Evolutionary conservation across 2,888 invertebrate genomes (phyloP).

Genomic region (Molanna angustata): DNA sequence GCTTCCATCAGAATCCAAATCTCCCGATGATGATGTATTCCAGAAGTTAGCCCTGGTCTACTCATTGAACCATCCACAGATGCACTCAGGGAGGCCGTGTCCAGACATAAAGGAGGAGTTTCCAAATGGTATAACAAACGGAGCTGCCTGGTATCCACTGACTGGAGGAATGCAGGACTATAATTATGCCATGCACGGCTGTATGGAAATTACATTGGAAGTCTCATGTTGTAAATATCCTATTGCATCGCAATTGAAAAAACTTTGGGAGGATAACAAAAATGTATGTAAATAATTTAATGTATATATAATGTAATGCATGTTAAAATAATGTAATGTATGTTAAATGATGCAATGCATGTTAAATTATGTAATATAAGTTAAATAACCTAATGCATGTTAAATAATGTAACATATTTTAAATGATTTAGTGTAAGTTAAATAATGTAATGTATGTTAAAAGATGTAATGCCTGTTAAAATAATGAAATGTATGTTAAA

Average conservation of each 20-base stretch:
- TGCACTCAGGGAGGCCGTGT: slow-evolving; percentile 54
- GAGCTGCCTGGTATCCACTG: slow-evolving; percentile 61
- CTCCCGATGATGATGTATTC: slow-evolving; percentile 67
- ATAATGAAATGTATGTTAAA: background rate
- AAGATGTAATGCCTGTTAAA: background rate
- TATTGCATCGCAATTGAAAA: slow-evolving; percentile 44
- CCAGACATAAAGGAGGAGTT: slow-evolving; percentile 37
- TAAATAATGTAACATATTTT: background rate
- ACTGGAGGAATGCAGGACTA: slow-evolving; percentile 66
- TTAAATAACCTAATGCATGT: background rate
- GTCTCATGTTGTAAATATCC: slow-evolving; percentile 69
- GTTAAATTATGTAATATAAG: background rate
- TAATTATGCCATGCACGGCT: slow-evolving; percentile 63
- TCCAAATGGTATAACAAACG: slow-evolving; percentile 61
- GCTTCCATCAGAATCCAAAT: slow-evolving; percentile 43
- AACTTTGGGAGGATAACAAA: slow-evolving; percentile 60
- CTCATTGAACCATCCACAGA: slow-evolving; percentile 55
- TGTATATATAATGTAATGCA: background rate
- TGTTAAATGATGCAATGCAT: background rate
- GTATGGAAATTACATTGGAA: slow-evolving; percentile 66
- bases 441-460: background rate
- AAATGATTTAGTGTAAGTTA: background rate
- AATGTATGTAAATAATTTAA: slow-evolving; percentile 39
- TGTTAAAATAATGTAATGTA: no score
- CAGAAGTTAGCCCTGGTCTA: slow-evolving; percentile 56